Percentiles rank a stretch among this genome's conserved stretches.
These are phyloP conservation scores for Aradophagus sp. DNA, from an alignment of 1,140 invertebrate genomes.

Conservation along the genomic window DNA sequence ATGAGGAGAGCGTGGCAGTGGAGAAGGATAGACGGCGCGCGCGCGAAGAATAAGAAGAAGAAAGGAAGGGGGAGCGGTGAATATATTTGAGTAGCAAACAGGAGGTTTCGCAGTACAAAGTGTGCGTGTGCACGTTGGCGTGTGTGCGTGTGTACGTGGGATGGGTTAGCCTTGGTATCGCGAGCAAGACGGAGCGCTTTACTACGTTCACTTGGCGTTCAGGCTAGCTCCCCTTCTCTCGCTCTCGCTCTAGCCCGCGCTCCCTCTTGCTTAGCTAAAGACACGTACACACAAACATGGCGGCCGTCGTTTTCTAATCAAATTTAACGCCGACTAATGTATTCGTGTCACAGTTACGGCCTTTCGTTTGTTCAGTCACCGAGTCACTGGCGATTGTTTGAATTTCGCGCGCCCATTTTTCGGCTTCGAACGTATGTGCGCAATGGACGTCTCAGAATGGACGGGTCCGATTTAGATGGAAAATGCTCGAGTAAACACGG, in stretches of 20 bases:
- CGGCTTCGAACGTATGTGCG: background rate
- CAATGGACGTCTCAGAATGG: too few species aligned
- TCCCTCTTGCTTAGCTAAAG: conserved; percentile 42
- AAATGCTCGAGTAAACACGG: too few species aligned
- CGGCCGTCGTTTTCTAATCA: conserved; percentile 47
- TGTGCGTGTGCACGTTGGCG: conserved; percentile 14
- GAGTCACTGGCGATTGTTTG: too few species aligned
- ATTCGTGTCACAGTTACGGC: conserved; percentile 20
- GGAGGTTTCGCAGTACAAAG: conserved; percentile 55
- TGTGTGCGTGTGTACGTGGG: conserved; percentile 43
- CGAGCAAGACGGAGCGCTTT: conserved; percentile 57
- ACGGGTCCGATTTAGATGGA: too few species aligned
- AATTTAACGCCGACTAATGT: conserved; percentile 37
- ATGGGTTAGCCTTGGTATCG: conserved; percentile 64
- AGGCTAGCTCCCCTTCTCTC: too few species aligned
- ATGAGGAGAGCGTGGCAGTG: conserved; percentile 12
- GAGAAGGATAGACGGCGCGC: conserved; percentile 19
- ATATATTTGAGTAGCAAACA: conserved; percentile 50
- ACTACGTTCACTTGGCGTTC: conserved; percentile 58
- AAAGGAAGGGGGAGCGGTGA: conserved; percentile 53
- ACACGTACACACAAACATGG: conserved; percentile 53
- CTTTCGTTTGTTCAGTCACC: conserved; percentile 3
- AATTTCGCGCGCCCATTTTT: too few species aligned
- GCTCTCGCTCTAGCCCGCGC: too few species aligned
- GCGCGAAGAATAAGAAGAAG: too few species aligned